Conservation (phyloP, 2,888 invertebrate species). For the Imbricaverruca yamaguchii region DNA sequence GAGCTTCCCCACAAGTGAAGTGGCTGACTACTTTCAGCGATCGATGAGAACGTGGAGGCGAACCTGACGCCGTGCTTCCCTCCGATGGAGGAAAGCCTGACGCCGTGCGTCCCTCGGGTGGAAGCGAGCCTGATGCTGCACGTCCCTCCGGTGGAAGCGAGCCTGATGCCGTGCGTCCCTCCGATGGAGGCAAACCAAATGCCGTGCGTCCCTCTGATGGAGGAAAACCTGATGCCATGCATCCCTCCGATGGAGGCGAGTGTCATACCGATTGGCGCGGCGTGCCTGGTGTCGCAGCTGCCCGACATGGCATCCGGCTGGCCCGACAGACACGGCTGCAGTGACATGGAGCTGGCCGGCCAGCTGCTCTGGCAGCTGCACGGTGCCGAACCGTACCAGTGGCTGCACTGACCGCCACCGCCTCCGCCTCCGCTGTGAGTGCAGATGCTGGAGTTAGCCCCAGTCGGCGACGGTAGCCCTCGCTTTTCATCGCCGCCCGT, state of each 20-base stretch:
- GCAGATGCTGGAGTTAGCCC: background rate
- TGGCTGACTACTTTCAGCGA: background rate
- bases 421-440: background rate
- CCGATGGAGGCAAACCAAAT: too few species aligned
- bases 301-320: background rate
- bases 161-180: too few species aligned
- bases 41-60: background rate
- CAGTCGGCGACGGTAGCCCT: too few species aligned
- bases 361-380: background rate
- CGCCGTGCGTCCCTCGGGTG: too few species aligned
- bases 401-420: background rate
- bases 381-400: constrained; percentile 7
- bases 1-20: background rate
- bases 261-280: too few species aligned
- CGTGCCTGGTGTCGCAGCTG: background rate
- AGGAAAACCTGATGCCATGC: too few species aligned
- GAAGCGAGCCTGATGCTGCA: too few species aligned
- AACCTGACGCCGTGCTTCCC: background rate
- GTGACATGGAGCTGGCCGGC: background rate
- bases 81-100: background rate
- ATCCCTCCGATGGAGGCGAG: too few species aligned
- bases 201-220: too few species aligned
- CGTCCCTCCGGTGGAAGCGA: too few species aligned
- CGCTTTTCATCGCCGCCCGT: too few species aligned
- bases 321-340: background rate